Percentiles rank a stretch among this genome's conserved stretches.
These are phyloP conservation scores for Camelus bactrianus DNA, from an alignment of 2,113 vertebrate species.

Conservation along the genomic window DNA sequence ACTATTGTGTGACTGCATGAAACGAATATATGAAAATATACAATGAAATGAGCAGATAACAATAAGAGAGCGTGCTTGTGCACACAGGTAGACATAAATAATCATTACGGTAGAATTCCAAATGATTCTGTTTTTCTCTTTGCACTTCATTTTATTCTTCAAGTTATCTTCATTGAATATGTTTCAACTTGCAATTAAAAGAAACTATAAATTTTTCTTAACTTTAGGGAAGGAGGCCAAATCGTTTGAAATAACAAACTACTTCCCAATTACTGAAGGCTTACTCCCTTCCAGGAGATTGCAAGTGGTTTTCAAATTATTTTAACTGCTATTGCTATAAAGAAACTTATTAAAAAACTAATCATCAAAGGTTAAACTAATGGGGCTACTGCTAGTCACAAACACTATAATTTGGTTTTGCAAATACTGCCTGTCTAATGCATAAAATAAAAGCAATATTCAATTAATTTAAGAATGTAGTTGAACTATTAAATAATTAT, in stretches of 20 bases:
- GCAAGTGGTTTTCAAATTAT: conserved; percentile 53
- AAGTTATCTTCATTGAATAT: conserved; percentile 11
- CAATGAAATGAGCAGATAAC: conserved; percentile 7
- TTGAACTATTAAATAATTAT: conserved; percentile 63
- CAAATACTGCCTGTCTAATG: conserved; percentile 46
- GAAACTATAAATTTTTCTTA: conserved; percentile 57
- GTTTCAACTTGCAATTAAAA: conserved; percentile 61
- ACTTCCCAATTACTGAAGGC: conserved; percentile 46
- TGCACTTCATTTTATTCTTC: conserved; percentile 57
- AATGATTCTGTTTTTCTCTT: neutral
- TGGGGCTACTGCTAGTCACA: conserved; percentile 6
- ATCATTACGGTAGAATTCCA: neutral
- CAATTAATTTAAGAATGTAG: conserved; percentile 51
- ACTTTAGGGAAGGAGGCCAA: conserved; percentile 50
- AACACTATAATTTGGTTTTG: conserved; percentile 53
- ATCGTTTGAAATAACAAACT: conserved; percentile 54
- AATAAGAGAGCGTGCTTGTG: neutral
- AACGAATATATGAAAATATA: neutral
- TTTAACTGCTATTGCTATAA: conserved; percentile 42
- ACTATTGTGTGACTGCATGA: neutral
- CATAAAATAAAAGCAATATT: conserved; percentile 62
- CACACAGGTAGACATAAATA: neutral
- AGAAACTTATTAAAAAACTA: conserved; percentile 62
- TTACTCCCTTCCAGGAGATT: conserved; percentile 38
- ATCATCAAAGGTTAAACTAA: conserved; percentile 69